A percentile compares a stretch with the other conserved stretches of the same genome.
These are phyloP conservation scores for Bothrops jararaca DNA, from an alignment of 2,113 vertebrate genomes.

Conservation along the genomic window DNA sequence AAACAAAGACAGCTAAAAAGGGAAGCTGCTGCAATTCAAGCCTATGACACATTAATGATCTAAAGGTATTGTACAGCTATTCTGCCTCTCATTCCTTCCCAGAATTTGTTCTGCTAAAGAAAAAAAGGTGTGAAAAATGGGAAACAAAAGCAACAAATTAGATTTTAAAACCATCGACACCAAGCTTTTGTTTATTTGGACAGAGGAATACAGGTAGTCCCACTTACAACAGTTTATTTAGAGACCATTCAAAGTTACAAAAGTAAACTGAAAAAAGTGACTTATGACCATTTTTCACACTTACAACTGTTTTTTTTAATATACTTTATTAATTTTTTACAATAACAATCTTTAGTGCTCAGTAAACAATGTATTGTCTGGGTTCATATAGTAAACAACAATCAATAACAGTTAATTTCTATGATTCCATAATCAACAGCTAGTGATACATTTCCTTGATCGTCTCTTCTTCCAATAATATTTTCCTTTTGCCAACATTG, in stretches of 20 bases:
- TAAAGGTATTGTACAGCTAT: not conserved
- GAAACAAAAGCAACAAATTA: not conserved
- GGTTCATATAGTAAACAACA: too few relatives aligned
- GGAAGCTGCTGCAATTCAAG: not conserved
- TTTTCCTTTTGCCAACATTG: too few relatives aligned
- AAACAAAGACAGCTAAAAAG: not conserved
- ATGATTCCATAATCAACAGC: too few relatives aligned
- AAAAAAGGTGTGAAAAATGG: not conserved
- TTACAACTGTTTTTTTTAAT: not conserved
- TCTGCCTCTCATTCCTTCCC: not conserved
- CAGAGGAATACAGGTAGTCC: not conserved
- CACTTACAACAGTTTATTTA: not conserved
- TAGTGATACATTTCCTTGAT: too few relatives aligned
- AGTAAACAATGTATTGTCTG: too few relatives aligned
- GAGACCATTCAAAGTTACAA: not conserved
- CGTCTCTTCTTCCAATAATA: too few relatives aligned
- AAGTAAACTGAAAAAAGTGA: not conserved
- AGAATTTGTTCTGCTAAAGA: not conserved
- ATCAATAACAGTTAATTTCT: too few relatives aligned
- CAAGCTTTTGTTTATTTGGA: not conserved
- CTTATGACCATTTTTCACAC: not conserved
- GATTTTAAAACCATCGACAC: not conserved
- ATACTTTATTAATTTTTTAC: too few relatives aligned
- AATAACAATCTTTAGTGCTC: too few relatives aligned
- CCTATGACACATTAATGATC: not conserved